Conservation (phyloP, 2,113 vertebrate species). For the Cisticola juncidis region DNA sequence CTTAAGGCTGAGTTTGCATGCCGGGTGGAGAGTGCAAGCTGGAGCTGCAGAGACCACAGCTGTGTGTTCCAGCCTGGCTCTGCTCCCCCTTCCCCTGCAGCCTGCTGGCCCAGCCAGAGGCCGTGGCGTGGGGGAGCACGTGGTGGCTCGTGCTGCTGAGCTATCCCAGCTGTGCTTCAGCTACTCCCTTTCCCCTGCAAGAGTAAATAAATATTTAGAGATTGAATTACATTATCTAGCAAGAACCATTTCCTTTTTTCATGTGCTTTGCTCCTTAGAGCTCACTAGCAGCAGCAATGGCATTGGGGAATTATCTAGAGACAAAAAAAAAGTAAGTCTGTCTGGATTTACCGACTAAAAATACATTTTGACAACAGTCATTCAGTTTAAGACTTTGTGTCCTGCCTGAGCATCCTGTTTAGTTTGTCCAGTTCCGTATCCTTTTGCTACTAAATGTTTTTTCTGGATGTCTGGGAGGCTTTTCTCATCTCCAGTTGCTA, state of each 20-base stretch:
- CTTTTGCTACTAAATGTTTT: not conserved
- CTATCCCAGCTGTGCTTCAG: not conserved
- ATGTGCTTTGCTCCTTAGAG: not conserved
- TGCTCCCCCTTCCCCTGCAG: not conserved
- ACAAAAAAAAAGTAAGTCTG: not conserved
- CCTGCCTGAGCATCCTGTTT: not conserved
- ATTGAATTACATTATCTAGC: not conserved
- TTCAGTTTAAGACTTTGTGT: not conserved
- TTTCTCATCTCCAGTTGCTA: not conserved
- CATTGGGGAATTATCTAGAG: not conserved
- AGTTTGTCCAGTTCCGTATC: not conserved
- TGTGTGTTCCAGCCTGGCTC: not conserved
- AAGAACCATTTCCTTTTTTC: not conserved
- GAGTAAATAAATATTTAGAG: not conserved
- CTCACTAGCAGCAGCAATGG: not conserved
- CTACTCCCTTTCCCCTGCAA: not conserved
- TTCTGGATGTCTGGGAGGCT: not conserved
- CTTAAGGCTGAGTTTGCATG: not conserved
- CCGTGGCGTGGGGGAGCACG: rapidly evolving
- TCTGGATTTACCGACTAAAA: not conserved
- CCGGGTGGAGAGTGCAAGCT: rapidly evolving
- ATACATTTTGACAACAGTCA: not conserved
- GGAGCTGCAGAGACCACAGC: not conserved
- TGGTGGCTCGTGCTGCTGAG: not conserved
- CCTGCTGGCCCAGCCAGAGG: not conserved